Evolutionary conservation across 2,888 invertebrate species (phyloP).

Genomic region (Timema cristinae): DNA sequence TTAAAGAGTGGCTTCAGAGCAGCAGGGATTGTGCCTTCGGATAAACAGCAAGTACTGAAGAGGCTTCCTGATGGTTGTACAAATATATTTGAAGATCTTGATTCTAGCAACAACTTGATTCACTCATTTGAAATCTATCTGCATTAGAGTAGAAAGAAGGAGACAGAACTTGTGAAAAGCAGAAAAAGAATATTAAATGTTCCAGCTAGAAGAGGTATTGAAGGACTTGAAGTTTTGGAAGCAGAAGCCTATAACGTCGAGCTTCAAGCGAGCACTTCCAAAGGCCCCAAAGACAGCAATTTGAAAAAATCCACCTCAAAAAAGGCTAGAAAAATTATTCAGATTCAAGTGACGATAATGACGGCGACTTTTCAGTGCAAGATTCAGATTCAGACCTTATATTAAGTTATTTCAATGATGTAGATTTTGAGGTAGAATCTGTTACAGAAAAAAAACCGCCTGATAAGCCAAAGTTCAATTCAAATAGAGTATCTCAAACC

Average conservation of each 20-base stretch:
- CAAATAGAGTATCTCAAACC: too few species aligned
- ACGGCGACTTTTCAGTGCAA: background rate
- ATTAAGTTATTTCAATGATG: too few species aligned
- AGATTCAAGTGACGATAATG: background rate
- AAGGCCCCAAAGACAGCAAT: background rate
- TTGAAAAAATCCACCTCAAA: background rate
- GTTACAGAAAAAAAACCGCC: too few species aligned
- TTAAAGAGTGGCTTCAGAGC: too few species aligned
- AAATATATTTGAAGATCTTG: background rate
- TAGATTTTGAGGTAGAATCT: too few species aligned
- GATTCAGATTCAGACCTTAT: background rate
- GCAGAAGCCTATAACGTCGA: background rate
- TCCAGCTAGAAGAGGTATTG: background rate
- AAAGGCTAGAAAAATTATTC: background rate
- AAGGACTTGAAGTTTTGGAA: background rate
- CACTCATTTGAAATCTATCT: background rate
- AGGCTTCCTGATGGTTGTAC: background rate
- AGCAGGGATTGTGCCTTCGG: background rate
- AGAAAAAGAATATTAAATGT: background rate
- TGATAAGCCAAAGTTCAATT: too few species aligned
- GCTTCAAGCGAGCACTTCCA: background rate
- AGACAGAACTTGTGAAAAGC: background rate
- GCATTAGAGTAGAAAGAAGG: background rate
- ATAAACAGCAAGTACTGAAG: background rate
- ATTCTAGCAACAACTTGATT: constrained; percentile 6